Evolutionary conservation across 2,888 invertebrate genomes (phyloP), one percentile per base, ranked within the genome.

Genomic region (Leptinotarsa peninsularis): DNA sequence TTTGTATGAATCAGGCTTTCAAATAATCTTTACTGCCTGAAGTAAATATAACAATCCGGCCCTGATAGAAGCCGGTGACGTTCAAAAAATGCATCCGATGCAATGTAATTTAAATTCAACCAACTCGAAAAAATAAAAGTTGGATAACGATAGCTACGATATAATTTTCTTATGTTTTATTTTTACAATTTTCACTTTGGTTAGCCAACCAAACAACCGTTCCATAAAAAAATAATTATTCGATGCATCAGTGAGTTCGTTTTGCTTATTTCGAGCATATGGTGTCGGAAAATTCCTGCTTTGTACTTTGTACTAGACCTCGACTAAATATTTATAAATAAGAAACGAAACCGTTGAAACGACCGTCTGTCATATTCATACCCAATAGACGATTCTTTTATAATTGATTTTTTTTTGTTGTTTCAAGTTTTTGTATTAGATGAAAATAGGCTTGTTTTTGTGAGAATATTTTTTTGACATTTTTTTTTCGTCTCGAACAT

Each of bases 271-370:
- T 33, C 63, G 33, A 63, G 63, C 63, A 33, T 63, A 33, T 63
- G 63, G 63, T n/a, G n/a, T 33, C 43, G 33, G 43, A n/a, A n/a
- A 5, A 63, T 33, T 63, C 43, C 43, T 43, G 63, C 33, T 63
- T 63, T 63, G 33, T 63, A 33, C 33, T 63, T 63, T 63, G 33
- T 63, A 33, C n/a, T 63, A 63, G 63, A 43, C n/a, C 63, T 43
- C 63, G n/a, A 63, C 63, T 33, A 43, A 63, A 63, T 63, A 63
- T 63, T 63, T 63, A 63, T 63, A 63, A 63, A 63, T 33, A 33
- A 63, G n/a, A 63, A 17, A 63, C 17, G 18, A 17, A 63, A 33
- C 1, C 63, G 63, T 63, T 63, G 63, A 63, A 63, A 43, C 7
- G 63, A 63, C n/a, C 17, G 43, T n/a, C 33, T 60, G 27, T 33